Evolutionary conservation across 1,140 invertebrate species (phyloP).

Genomic region (Drosophila erecta): DNA sequence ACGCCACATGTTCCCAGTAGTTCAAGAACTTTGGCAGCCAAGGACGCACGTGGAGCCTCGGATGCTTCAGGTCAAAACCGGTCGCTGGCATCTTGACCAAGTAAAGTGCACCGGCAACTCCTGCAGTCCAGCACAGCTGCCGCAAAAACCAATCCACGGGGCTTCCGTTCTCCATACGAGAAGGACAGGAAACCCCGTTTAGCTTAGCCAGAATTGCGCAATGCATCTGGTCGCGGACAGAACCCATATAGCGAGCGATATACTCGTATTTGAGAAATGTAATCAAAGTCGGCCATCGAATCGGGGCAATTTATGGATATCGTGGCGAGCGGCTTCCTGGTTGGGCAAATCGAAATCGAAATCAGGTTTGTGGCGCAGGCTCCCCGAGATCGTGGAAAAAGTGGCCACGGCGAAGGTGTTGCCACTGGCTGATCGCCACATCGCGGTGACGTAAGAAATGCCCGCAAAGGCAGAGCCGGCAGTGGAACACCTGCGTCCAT

Average conservation of each 20-base stretch:
- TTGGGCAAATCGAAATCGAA: constrained; percentile 59
- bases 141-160: neutral
- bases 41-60: constrained; percentile 43
- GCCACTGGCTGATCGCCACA: constrained; percentile 38
- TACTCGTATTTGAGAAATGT: constrained; percentile 48
- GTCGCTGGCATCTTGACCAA: constrained; percentile 13
- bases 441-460: constrained; percentile 55
- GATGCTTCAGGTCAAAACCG: constrained; percentile 44
- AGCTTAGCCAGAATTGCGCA: constrained; percentile 31
- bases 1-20: constrained; percentile 33
- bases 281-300: constrained; percentile 58
- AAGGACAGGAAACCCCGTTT: constrained; percentile 30
- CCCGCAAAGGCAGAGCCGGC: constrained; percentile 70
- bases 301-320: constrained; percentile 53
- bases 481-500: constrained; percentile 51
- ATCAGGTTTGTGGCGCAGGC: constrained; percentile 73
- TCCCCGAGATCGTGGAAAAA: constrained; percentile 43
- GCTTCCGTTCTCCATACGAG: constrained; percentile 37
- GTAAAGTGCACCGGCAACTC: constrained; percentile 41
- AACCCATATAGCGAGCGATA: constrained; percentile 57
- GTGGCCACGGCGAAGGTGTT: constrained; percentile 68
- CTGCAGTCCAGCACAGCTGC: constrained; percentile 3
- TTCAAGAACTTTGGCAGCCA: constrained; percentile 52
- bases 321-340: constrained; percentile 60
- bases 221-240: constrained; percentile 43